A percentile compares a stretch with the other conserved stretches of the same genome.
These are phyloP conservation scores for Poicephalus meyeri DNA, from an alignment of 2,113 vertebrate genomes.

Conservation along the genomic window DNA sequence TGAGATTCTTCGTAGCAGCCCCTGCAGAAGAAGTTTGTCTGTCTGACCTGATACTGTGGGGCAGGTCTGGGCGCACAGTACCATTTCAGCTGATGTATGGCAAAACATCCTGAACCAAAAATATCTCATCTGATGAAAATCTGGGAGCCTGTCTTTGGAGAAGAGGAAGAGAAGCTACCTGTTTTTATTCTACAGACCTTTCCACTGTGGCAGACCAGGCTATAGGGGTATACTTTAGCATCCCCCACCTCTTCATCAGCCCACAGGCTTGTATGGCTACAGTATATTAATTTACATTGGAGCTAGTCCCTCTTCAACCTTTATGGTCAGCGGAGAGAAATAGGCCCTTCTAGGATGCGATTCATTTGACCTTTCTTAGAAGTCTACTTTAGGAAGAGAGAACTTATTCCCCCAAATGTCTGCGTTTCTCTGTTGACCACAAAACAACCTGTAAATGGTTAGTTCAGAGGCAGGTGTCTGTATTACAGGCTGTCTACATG, in stretches of 20 bases:
- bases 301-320: neutral
- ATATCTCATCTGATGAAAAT: neutral
- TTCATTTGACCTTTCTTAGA: conserved; percentile 44
- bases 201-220: neutral
- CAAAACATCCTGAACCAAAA: neutral
- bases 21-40: neutral
- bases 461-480: neutral
- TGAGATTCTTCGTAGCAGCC: neutral
- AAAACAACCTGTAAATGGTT: neutral
- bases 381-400: conserved; percentile 21
- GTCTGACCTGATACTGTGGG: neutral
- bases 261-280: neutral
- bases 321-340: conserved; percentile 21
- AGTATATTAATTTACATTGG: conserved; percentile 19
- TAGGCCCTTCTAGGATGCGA: conserved; percentile 6
- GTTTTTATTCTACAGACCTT: neutral
- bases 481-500: neutral
- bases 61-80: neutral
- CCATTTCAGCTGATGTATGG: neutral
- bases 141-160: neutral
- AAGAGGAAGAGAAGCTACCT: neutral
- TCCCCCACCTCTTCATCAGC: neutral
- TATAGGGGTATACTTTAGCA: neutral
- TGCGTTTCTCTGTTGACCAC: neutral
- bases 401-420: neutral